Evolutionary conservation across 2,113 vertebrate species (phyloP).

Genomic region (Scomber japonicus): DNA sequence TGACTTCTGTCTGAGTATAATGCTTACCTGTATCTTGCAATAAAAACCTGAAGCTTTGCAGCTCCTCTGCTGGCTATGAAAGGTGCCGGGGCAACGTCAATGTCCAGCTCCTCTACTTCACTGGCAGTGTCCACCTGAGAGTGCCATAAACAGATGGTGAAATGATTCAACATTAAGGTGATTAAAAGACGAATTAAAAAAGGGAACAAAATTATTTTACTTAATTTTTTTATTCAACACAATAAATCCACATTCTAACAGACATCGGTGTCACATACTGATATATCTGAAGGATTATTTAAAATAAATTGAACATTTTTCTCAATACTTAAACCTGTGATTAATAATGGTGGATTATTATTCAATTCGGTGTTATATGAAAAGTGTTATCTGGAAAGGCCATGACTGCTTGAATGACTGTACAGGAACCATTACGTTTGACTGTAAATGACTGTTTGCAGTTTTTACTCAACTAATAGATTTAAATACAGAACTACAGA

Average conservation of each 20-base stretch:
- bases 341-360: too few species aligned
- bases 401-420: slow-evolving; percentile 1
- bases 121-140: slow-evolving; percentile 96
- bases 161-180: neutral
- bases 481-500: neutral
- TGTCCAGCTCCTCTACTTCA: slow-evolving; percentile 97
- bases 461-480: neutral
- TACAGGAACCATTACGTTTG: neutral
- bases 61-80: slow-evolving; percentile 84
- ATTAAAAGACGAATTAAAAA: neutral
- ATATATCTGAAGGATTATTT: too few species aligned
- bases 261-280: too few species aligned
- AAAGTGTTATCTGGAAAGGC: neutral
- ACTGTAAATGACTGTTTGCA: neutral
- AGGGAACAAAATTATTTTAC: neutral
- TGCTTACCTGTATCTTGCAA: slow-evolving; percentile 95
- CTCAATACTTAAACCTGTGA: too few species aligned
- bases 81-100: slow-evolving; percentile 90
- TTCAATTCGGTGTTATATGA: neutral
- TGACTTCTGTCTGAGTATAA: neutral
- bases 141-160: slow-evolving; percentile 13
- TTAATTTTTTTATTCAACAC: neutral
- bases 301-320: too few species aligned
- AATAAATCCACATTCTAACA: neutral
- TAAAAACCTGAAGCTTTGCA: slow-evolving; percentile 95